These are phyloP conservation scores for Cynopterus brachyotis DNA, from an alignment of 2,113 vertebrate genomes.

Conservation along the genomic window DNA sequence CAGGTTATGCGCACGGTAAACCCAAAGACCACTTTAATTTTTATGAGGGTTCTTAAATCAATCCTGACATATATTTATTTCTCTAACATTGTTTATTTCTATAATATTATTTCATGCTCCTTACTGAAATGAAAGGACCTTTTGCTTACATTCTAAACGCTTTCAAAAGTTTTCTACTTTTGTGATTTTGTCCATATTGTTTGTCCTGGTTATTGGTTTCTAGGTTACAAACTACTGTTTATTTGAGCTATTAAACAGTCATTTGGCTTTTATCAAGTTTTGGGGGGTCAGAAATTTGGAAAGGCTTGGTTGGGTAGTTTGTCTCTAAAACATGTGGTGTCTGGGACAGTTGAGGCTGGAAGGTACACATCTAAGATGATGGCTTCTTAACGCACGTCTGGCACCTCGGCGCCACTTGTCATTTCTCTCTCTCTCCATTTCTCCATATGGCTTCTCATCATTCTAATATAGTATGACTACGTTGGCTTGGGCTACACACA, in stretches of 20 bases:
- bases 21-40: not conserved
- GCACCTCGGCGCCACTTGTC: too few relatives aligned
- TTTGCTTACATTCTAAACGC: not conserved
- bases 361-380: not conserved
- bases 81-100: not conserved
- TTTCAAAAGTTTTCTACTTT: not conserved
- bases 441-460: not conserved
- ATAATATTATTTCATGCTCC: not conserved
- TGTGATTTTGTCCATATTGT: not conserved
- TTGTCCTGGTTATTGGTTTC: not conserved
- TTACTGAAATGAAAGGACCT: not conserved
- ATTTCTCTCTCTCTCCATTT: not conserved
- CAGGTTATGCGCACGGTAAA: not conserved
- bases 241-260: not conserved
- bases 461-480: not conserved
- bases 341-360: not conserved
- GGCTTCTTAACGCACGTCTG: not conserved
- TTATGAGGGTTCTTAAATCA: not conserved
- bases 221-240: not conserved
- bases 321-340: not conserved
- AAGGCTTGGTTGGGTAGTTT: not conserved
- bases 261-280: not conserved
- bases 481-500: not conserved
- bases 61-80: not conserved
- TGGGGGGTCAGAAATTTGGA: not conserved